Evolutionary conservation across 64 coral and sea anemone species (phyloP).

Genomic region (Astreopora myriophthalma): DNA sequence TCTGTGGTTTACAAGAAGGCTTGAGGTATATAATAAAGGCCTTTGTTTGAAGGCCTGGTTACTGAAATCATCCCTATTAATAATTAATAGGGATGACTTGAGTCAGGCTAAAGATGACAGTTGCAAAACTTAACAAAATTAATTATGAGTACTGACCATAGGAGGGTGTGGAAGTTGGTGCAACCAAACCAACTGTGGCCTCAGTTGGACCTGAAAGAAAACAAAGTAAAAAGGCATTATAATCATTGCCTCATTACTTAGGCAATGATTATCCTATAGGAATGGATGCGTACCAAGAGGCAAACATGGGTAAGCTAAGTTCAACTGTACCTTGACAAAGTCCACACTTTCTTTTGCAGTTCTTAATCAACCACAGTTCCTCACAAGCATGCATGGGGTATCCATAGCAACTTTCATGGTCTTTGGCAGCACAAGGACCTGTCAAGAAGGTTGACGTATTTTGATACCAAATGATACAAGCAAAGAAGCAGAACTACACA

Average conservation of each 20-base stretch:
- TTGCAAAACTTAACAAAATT: too few relatives aligned
- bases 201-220: neutral
- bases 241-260: too few relatives aligned
- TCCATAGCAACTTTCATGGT: conserved; percentile 65
- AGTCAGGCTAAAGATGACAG: too few relatives aligned
- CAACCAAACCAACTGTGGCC: conserved; percentile 6
- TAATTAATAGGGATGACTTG: too few relatives aligned
- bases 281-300: too few relatives aligned
- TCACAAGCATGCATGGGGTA: conserved; percentile 45
- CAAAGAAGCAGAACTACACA: neutral
- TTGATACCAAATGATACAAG: neutral
- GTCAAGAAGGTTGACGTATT: neutral
- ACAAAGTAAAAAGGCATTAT: too few relatives aligned
- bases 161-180: neutral
- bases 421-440: conserved; percentile 42
- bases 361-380: conserved; percentile 73
- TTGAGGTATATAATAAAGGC: too few relatives aligned
- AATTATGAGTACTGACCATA: neutral
- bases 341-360: conserved; percentile 84
- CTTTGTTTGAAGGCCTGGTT: too few relatives aligned
- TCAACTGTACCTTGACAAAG: conserved; percentile 46
- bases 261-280: too few relatives aligned
- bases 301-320: neutral
- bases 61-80: too few relatives aligned
- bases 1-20: too few relatives aligned